Percentiles rank a stretch among this genome's conserved stretches.
These are phyloP conservation scores for Sorex maritimensis DNA, from an alignment of 2,797 vertebrate genomes.

Conservation along the genomic window DNA sequence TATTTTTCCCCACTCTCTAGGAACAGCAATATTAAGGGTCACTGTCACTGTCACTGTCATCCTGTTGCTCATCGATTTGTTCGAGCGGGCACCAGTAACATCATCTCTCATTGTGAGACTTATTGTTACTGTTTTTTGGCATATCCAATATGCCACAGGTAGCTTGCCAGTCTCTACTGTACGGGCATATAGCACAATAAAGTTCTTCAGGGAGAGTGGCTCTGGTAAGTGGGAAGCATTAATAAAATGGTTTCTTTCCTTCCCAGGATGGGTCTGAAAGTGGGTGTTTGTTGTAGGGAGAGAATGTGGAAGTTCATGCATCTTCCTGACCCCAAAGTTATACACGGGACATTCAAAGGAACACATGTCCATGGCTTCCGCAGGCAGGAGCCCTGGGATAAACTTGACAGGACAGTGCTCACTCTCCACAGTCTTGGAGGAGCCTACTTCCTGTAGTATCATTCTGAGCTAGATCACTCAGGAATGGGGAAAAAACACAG, in stretches of 20 bases:
- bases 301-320: accelerated
- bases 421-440: background rate
- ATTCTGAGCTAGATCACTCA: background rate
- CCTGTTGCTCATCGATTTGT: too few species aligned
- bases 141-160: too few species aligned
- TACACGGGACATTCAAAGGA: background rate
- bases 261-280: background rate
- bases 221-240: background rate
- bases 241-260: background rate
- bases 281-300: background rate
- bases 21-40: too few species aligned
- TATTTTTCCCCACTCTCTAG: background rate
- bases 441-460: background rate
- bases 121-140: too few species aligned
- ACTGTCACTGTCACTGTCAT: too few species aligned
- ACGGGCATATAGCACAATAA: background rate
- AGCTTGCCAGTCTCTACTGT: too few species aligned
- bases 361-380: background rate
- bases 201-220: too few species aligned
- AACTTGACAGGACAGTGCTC: background rate
- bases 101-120: too few species aligned
- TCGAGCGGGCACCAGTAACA: too few species aligned
- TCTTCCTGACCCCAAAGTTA: background rate
- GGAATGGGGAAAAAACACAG: conserved; percentile 4
- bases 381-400: background rate